phyloP scores from a whole-genome alignment of 2,888 invertebrate species.

The Chrysolina americana region DNA sequence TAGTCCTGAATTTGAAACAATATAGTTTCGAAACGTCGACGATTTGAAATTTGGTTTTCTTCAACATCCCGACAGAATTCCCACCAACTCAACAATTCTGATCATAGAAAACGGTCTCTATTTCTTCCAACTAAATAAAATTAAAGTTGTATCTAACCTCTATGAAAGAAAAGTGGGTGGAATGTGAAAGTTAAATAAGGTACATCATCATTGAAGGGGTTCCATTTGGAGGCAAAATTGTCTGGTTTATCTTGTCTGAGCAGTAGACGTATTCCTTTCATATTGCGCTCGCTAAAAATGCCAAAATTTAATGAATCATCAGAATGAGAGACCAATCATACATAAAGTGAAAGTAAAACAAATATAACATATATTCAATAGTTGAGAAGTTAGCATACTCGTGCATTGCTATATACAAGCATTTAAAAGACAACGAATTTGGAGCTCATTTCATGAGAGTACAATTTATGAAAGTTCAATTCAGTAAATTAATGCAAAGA shows the following conservation, averaged over 20 bases:
- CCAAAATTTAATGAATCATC: neutral
- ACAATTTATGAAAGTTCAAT: neutral
- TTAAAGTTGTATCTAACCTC: constrained; percentile 72
- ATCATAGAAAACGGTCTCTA: too few species aligned
- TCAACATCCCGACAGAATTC: too few species aligned
- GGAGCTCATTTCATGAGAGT: constrained; percentile 1
- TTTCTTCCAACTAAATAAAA: neutral
- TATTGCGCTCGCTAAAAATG: constrained; percentile 77
- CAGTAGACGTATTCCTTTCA: constrained; percentile 81
- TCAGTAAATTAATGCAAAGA: neutral
- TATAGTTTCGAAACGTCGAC: too few species aligned
- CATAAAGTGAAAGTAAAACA: neutral
- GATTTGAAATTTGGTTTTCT: too few species aligned
- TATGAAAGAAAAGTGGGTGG: constrained; percentile 84
- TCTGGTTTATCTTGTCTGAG: constrained; percentile 84
- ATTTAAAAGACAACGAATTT: neutral
- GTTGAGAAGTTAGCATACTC: neutral
- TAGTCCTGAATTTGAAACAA: too few species aligned
- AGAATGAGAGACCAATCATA: neutral
- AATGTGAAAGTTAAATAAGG: constrained; percentile 86
- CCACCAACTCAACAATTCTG: too few species aligned
- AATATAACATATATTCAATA: neutral
- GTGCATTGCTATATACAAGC: constrained; percentile 13
- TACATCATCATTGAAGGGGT: constrained; percentile 85
- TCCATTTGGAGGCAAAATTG: constrained; percentile 83